Evolutionary conservation across 2,888 invertebrate genomes (phyloP), one percentile per base, ranked within the genome.

Genomic region (Sinelater perroti): DNA sequence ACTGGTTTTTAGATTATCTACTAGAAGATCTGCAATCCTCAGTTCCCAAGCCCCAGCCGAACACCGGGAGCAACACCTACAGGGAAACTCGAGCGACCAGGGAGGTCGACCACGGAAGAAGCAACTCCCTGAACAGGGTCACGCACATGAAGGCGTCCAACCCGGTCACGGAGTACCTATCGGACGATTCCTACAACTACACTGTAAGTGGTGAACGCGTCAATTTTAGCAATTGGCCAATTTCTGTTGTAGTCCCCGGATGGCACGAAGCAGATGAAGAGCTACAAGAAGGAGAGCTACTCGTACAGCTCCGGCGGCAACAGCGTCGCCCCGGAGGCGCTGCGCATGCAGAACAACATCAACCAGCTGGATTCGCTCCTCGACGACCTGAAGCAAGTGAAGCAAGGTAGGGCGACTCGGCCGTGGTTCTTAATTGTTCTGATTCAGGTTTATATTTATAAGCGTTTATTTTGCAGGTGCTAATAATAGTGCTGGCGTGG

Each of bases 351-450:
- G 60, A 78, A 87, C 70, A 90, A 89, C 71, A 88, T 90, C 38
- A 89, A 88, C 68, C 89, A 90, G 74, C 76, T 91, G 70, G 90
- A 91, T 74, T 87, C 87, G 0, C 78, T 91, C 42, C 80, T 91
- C 49, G 89, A 89, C 66, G 90, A 91, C 74, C 78, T 91, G 67
- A 88, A 89, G 62, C 78, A 79, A 69, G 77, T 74, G 6, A 78
- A 78, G 55, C 75, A 75, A 63, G 70, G 74, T 14, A 64, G 66
- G 66, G 49, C 49, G 47, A 61, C 14, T 40, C 14, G 2, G 17
- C 14, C 11, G 28, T 45, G 28, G 17, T 11, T 42, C n/a, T 46
- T 50, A 57, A 57, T 57, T 57, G 46, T 36, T 36, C 80, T 81
- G 53, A 78, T 77, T 71, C 60, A 64, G 28, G 40, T 31, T 53